Base-by-base conservation (phyloP, 2,113 vertebrate species). In the Chamaea fasciata region DNA sequence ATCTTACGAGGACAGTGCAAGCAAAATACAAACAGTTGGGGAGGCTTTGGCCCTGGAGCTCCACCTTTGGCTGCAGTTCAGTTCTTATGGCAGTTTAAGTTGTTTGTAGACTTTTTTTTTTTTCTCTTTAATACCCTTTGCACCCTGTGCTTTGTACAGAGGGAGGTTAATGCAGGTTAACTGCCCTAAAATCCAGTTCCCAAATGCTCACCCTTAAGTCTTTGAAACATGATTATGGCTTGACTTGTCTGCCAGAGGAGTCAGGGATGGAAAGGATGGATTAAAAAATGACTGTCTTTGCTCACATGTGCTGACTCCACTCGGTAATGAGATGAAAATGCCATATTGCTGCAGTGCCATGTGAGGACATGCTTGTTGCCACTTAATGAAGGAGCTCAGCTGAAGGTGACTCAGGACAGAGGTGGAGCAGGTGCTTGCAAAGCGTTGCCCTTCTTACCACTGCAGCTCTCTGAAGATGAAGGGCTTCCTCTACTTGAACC, bases 341-440 rank as follows among this genome's bases (percentile, higher is more conserved):
- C 6, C 41, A 33, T 0, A 3, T 1, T 63, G 76, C 3, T 64
- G 86, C 62, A 59, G 71, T 20, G 13, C 13, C 75, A 67, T 6
- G 39, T 28, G 79, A 62, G 82, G 87, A 80, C 64, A 2, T 26
- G 76, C 60, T 68, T 13, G 41, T 41, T 92, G 92, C 56, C 68
- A 64, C 55, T 52, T 94, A 62, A 87, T 91, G 91, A 73, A 33
- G 56, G 70, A 9, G 37, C 65, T 56, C 33, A 60, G 60, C 79
- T 78, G 71, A 53, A 84, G 92, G 80, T 81, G 76, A 92, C 68
- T 74, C 68, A 59, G 78, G 67, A 44, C 28, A 75, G 69, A 83
- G 89, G 77, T 75, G 94, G 89, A 93, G 87, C 71, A 94, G 95
- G 68, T 74, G 64, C 77, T 94, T 87, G 62, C 87, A 95, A 74